These are phyloP conservation scores for Chunga burmeisteri DNA, from an alignment of 2,113 vertebrate species.

Conservation along the genomic window DNA sequence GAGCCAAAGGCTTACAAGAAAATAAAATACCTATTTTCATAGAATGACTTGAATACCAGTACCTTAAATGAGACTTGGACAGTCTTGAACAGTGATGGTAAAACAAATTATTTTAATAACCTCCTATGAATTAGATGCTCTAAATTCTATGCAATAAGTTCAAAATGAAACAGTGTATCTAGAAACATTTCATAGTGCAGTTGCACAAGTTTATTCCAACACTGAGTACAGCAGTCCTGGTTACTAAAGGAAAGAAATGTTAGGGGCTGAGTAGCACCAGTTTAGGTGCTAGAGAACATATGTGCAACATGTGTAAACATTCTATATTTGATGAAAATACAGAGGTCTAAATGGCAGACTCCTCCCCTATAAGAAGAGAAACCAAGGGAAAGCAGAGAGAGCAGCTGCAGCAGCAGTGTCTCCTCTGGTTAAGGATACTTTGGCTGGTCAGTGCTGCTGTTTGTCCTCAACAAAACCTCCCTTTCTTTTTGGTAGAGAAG, in stretches of 20 bases:
- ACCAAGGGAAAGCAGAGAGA: not conserved
- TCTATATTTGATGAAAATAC: not conserved
- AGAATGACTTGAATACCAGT: not conserved
- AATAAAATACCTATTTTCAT: not conserved
- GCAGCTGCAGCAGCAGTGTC: fast-evolving
- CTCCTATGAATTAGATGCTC: not conserved
- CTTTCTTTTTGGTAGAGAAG: not conserved
- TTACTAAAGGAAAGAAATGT: not conserved
- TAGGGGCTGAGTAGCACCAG: not conserved
- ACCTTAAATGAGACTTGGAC: not conserved
- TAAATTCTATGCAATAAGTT: not conserved
- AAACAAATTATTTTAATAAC: not conserved
- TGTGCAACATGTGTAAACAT: not conserved
- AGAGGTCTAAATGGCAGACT: not conserved
- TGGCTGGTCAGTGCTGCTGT: not conserved
- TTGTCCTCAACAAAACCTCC: not conserved
- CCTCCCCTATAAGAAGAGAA: not conserved
- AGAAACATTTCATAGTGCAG: not conserved
- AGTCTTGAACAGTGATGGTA: not conserved
- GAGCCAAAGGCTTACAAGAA: not conserved
- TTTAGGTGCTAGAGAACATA: not conserved
- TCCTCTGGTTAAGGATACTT: not conserved
- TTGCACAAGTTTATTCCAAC: not conserved
- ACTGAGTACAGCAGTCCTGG: fast-evolving
- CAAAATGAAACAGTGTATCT: not conserved